Evolutionary conservation across 2,113 vertebrate species (phyloP).

Genomic region (Oncorhynchus tshawytscha): DNA sequence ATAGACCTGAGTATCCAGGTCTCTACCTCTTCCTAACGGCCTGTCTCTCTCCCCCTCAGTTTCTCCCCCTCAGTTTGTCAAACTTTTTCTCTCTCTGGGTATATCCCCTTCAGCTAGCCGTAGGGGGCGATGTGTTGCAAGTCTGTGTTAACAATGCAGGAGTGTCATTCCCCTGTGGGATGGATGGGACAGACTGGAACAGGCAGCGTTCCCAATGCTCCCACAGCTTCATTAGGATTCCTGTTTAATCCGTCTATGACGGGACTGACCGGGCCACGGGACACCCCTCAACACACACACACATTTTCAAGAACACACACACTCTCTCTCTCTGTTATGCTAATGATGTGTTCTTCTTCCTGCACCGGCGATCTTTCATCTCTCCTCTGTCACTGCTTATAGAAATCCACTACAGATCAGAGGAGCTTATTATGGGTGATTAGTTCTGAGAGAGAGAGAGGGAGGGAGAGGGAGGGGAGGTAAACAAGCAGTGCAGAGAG

Average conservation of each 20-base stretch:
- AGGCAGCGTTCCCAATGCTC: slow-evolving; percentile 54
- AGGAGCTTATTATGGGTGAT: slow-evolving; percentile 95
- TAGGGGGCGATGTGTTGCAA: slow-evolving; percentile 94
- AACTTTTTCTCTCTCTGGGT: slow-evolving; percentile 31
- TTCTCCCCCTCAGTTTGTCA: slow-evolving; percentile 3
- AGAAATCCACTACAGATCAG: slow-evolving; percentile 87
- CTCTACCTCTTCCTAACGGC: no score
- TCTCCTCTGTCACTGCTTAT: slow-evolving; percentile 81
- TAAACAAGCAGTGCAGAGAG: no score
- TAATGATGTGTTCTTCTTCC: slow-evolving; percentile 85
- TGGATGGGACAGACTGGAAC: slow-evolving; percentile 75
- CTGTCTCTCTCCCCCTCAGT: no score
- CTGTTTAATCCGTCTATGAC: slow-evolving; percentile 94
- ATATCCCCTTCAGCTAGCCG: slow-evolving; percentile 62
- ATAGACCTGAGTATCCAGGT: no score
- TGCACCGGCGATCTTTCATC: slow-evolving; percentile 81
- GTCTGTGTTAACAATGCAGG: slow-evolving; percentile 87
- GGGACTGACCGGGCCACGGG: slow-evolving; percentile 74
- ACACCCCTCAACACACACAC: slow-evolving; percentile 34
- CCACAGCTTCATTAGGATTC: slow-evolving; percentile 92
- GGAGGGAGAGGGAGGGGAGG: slow-evolving; percentile 29
- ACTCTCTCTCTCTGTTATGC: slow-evolving; percentile 70
- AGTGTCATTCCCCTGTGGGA: slow-evolving; percentile 81
- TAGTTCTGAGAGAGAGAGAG: slow-evolving; percentile 72
- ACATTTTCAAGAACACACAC: not conserved